A percentile compares a stretch with the other conserved stretches of the same genome.
phyloP scores from a whole-genome alignment of 2,113 vertebrate genomes.

The Gymnogyps californianus region DNA sequence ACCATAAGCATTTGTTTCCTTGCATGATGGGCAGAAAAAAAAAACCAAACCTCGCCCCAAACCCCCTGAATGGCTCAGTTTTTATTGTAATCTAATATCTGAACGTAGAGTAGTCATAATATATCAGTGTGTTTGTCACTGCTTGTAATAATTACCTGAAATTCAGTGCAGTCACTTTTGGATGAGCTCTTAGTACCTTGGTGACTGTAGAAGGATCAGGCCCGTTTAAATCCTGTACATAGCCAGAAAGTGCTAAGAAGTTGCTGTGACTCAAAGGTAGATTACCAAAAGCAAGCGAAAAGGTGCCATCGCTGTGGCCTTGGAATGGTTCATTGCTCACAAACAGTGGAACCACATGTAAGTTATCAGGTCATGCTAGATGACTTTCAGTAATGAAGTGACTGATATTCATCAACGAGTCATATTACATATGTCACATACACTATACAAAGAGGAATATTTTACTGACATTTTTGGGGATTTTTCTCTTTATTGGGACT shows the following conservation, averaged over 20 bases:
- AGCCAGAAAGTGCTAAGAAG: not conserved
- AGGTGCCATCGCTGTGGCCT: not conserved
- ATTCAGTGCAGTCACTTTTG: not conserved
- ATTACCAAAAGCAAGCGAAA: not conserved
- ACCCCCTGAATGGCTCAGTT: not conserved
- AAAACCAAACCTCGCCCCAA: too few relatives aligned
- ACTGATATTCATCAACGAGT: not conserved
- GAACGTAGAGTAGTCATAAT: not conserved
- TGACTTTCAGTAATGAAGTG: not conserved
- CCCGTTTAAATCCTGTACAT: not conserved
- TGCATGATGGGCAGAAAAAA: not conserved
- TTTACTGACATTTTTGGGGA: not conserved
- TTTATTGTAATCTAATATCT: not conserved
- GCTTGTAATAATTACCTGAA: not conserved
- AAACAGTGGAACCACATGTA: not conserved
- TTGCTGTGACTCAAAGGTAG: not conserved
- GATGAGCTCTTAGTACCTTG: not conserved
- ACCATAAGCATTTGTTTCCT: not conserved
- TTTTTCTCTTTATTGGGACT: not conserved
- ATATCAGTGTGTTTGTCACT: not conserved
- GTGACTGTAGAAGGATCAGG: not conserved
- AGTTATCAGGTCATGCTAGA: not conserved
- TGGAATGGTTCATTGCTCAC: not conserved
- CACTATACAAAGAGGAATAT: not conserved
- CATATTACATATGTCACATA: not conserved